phyloP scores from a whole-genome alignment of 2,888 invertebrate genomes.

The Oscheius sp. region DNA sequence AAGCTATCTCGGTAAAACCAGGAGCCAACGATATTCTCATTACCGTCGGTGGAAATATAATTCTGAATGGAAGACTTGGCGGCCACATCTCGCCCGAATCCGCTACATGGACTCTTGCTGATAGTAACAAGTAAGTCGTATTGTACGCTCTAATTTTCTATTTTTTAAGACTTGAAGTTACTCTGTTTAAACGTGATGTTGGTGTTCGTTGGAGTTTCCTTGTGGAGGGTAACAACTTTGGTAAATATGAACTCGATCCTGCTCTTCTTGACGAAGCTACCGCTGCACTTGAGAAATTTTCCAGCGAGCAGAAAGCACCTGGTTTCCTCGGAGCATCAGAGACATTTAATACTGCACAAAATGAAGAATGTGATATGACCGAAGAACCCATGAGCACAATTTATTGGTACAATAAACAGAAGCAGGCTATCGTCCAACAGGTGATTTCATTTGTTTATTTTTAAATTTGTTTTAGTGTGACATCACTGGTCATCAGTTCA shows the following conservation, averaged over 20 bases:
- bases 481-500: slow-evolving; percentile 48
- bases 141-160: neutral
- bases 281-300: slow-evolving; percentile 41
- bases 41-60: slow-evolving; percentile 21
- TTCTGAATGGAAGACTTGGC: slow-evolving; percentile 31
- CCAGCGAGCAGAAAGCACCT: slow-evolving; percentile 29
- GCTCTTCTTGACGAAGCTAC: slow-evolving; percentile 25
- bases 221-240: slow-evolving; percentile 40
- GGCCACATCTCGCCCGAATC: slow-evolving; percentile 19
- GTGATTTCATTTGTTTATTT: slow-evolving; percentile 7
- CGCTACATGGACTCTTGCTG: slow-evolving; percentile 30
- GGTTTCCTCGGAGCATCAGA: slow-evolving; percentile 30
- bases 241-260: slow-evolving; percentile 41
- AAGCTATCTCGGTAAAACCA: slow-evolving; percentile 15
- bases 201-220: slow-evolving; percentile 45
- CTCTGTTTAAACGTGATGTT: slow-evolving; percentile 37
- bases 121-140: slow-evolving; percentile 12
- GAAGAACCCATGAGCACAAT: slow-evolving; percentile 37
- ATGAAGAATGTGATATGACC: slow-evolving; percentile 52
- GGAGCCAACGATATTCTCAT: neutral
- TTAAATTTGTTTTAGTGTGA: slow-evolving; percentile 42
- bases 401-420: slow-evolving; percentile 46
- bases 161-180: slow-evolving; percentile 40
- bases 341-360: slow-evolving; percentile 51
- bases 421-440: slow-evolving; percentile 39